A percentile compares a stretch with the other conserved stretches of the same genome.
Evolutionary conservation across 2,797 vertebrate species (phyloP).

Genomic region (Coranthus polyacanthus): DNA sequence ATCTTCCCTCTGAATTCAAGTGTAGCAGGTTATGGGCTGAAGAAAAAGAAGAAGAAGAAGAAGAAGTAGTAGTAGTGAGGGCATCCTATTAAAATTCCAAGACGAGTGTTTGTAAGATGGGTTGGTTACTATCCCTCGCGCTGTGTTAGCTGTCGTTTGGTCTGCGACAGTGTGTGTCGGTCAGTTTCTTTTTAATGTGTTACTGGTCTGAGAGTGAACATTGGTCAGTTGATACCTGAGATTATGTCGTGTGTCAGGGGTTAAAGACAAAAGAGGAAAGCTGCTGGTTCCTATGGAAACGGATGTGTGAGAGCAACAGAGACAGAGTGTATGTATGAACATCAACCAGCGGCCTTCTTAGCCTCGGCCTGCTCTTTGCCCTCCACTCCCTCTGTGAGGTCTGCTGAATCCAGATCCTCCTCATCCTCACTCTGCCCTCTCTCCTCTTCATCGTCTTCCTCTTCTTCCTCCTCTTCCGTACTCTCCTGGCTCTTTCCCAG

Average conservation of each 20-base stretch:
- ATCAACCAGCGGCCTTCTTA: slow-evolving; percentile 74
- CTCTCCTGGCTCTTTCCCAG: slow-evolving; percentile 92
- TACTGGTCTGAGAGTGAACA: too few relatives aligned
- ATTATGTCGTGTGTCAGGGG: slow-evolving; percentile 81
- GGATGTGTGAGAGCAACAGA: slow-evolving; percentile 32
- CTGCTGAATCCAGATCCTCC: slow-evolving; percentile 87
- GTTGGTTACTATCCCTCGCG: slow-evolving; percentile 11
- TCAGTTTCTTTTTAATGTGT: slow-evolving; percentile 27
- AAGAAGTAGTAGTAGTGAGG: too few relatives aligned
- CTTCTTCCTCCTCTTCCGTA: slow-evolving; percentile 90
- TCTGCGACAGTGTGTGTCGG: slow-evolving; percentile 39
- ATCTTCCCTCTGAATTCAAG: slow-evolving; percentile 74
- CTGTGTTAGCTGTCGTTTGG: slow-evolving; percentile 40
- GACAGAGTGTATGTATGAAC: slow-evolving; percentile 9
- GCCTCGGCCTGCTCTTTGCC: slow-evolving; percentile 77
- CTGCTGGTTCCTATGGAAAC: slow-evolving; percentile 74
- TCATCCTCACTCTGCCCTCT: slow-evolving; percentile 89
- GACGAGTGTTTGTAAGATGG: slow-evolving; percentile 2
- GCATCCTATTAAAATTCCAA: slow-evolving; percentile 19
- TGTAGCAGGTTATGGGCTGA: slow-evolving; percentile 74
- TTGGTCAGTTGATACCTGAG: slow-evolving; percentile 89
- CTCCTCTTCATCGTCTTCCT: slow-evolving; percentile 85
- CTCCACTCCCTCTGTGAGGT: slow-evolving; percentile 82
- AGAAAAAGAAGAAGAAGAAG: too few relatives aligned
- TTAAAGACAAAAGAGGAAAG: slow-evolving; percentile 71